Conservation (phyloP, 2,888 invertebrate species). For the Tineola bisselliella region DNA sequence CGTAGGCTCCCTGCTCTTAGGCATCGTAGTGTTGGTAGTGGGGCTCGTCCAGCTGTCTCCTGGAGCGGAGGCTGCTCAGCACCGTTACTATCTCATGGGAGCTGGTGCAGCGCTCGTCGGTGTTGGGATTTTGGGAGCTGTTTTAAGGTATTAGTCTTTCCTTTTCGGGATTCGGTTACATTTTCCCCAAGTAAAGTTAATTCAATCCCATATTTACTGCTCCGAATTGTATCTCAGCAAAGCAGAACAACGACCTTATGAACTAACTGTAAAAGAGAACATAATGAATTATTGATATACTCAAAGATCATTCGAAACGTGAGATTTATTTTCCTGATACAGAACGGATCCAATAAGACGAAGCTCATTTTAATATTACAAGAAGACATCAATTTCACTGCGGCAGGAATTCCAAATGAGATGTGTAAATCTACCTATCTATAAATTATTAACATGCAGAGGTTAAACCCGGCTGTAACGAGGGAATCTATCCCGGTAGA, state of each 20-base stretch:
- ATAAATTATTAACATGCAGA: too few species aligned
- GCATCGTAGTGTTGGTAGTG: conserved; percentile 78
- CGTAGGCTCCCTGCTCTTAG: conserved; percentile 77
- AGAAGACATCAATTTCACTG: neutral
- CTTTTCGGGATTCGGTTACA: too few species aligned
- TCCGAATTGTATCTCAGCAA: too few species aligned
- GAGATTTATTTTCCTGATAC: neutral
- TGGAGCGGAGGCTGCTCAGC: conserved; percentile 79
- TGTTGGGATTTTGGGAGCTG: conserved; percentile 71
- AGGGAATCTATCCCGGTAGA: too few species aligned
- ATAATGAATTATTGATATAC: too few species aligned
- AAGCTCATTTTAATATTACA: neutral
- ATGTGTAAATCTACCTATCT: too few species aligned
- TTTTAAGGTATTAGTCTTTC: conserved; percentile 55
- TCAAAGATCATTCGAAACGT: neutral
- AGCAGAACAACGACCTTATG: too few species aligned
- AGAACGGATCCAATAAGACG: neutral
- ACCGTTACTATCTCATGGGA: conserved; percentile 76
- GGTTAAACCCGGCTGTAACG: too few species aligned
- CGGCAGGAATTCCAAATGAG: neutral
- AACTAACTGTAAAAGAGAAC: too few species aligned
- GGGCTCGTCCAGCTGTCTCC: conserved; percentile 81
- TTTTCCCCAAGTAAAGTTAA: neutral
- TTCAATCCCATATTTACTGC: too few species aligned
- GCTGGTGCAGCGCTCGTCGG: conserved; percentile 72